phyloP scores from a whole-genome alignment of 2,888 invertebrate species.

The Drosophila seclusa region DNA sequence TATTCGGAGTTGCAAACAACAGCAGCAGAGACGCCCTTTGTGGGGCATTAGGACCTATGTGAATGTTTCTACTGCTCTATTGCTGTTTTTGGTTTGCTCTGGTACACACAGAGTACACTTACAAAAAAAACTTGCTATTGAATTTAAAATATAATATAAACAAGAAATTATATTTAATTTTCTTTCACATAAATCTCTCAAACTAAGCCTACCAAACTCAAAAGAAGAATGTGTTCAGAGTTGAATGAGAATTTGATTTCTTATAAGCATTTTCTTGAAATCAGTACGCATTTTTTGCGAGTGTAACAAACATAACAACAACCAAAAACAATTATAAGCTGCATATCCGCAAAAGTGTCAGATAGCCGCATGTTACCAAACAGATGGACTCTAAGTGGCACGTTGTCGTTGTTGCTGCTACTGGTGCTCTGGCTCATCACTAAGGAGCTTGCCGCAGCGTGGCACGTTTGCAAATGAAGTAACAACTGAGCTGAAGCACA shows the following conservation, averaged over 20 bases:
- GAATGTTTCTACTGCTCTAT: background rate
- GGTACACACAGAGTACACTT: background rate
- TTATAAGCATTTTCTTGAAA: no score
- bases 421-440: conserved; percentile 6
- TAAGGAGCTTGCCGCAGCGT: conserved; percentile 15
- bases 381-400: conserved; percentile 20
- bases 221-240: background rate
- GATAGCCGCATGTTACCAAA: conserved; percentile 61
- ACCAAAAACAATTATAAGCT: conserved; percentile 63
- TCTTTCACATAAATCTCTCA: background rate
- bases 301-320: background rate
- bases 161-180: no score
- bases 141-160: background rate
- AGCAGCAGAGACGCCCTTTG: conserved; percentile 11
- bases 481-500: conserved; percentile 22
- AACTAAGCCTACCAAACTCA: background rate
- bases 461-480: conserved; percentile 36
- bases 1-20: conserved; percentile 28
- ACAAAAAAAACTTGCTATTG: background rate
- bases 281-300: background rate
- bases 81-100: background rate
- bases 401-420: conserved; percentile 7
- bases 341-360: conserved; percentile 49
- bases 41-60: conserved; percentile 48
- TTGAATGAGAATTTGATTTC: no score